Conservation (phyloP, 2,888 invertebrate genomes). For the Synergus japonicus region DNA sequence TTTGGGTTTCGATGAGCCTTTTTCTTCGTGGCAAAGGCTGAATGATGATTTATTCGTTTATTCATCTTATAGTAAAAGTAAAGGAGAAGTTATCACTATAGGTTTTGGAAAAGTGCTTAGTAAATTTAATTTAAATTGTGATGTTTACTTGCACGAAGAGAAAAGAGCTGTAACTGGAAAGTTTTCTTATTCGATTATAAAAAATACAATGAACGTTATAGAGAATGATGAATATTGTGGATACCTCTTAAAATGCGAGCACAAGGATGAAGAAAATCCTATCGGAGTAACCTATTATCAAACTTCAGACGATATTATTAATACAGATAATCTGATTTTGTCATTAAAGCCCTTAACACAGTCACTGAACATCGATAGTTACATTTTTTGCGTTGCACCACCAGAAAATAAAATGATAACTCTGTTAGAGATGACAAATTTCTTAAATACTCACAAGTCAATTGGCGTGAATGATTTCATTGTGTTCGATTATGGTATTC, state of each 20-base stretch:
- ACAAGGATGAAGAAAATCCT: constrained; percentile 57
- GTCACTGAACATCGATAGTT: constrained; percentile 77
- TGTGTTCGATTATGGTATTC: constrained; percentile 81
- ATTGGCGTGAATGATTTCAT: constrained; percentile 84
- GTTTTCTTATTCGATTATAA: constrained; percentile 62
- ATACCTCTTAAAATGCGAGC: constrained; percentile 79
- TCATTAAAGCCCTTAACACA: constrained; percentile 58
- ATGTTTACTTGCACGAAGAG: constrained; percentile 82
- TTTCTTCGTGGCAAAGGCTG: constrained; percentile 83
- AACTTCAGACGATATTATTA: constrained; percentile 54
- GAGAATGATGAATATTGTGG: constrained; percentile 78
- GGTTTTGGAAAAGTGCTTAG: constrained; percentile 81
- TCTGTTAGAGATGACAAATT: constrained; percentile 82
- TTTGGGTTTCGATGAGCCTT: constrained; percentile 80
- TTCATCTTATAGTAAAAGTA: constrained; percentile 82
- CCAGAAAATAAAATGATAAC: constrained; percentile 79
- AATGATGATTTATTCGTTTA: constrained; percentile 83
- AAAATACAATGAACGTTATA: constrained; percentile 71
- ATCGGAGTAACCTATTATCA: constrained; percentile 69
- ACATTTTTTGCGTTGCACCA: constrained; percentile 83
- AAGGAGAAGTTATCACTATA: constrained; percentile 81
- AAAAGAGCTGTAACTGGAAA: constrained; percentile 80
- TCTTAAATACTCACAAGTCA: constrained; percentile 83
- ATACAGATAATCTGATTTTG: constrained; percentile 59
- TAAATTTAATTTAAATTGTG: constrained; percentile 83